Base-by-base conservation (phyloP, 2,888 invertebrate species). In the Mythimna vitellina region DNA sequence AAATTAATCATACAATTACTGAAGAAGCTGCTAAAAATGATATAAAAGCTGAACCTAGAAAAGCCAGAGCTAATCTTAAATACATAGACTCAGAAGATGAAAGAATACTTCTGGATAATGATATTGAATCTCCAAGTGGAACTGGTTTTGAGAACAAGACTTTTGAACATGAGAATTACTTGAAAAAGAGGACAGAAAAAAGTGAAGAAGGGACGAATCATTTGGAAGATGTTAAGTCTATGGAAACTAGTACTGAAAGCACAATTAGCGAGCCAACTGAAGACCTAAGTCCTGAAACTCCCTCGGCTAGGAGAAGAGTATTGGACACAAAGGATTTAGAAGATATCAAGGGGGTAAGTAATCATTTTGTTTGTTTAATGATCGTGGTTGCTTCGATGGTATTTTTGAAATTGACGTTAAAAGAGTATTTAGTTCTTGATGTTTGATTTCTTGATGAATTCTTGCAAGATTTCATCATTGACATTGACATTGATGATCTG, bases 61-160 rank as follows among this genome's bases (percentile, higher is more conserved):
- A 90, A 80, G 80, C 90, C 4, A 91, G 91, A 86, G 89, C 89
- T 12, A 92, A 84, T 69, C 83, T 95, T 1, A 94, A 94, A 78
- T 95, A 95, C 67, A 94, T 96, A 73, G 95, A 96, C 72, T 93
- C 94, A 0, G 93, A 94, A 75, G 89, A 92, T 49, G 94, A 92
- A 49, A 93, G 93, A 78, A 87, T 92, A 75, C 86, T 94, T 64
- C 89, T 96, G 57, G 94, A 95, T 68, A 92, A 95, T 88, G 95
- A 96, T 76, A 90, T 96, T 57, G 94, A 96, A 87, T 96, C 96
- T 66, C 96, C 96, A 0, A 94, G 94, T 61, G 94, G 94, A 73
- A 94, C 96, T 70, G 96, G 96, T 29, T 96, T 96, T 84, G 95
- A 96, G 75, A 95, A 96, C 65, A 95, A 95, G 81, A 95, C 96